Base-by-base conservation (phyloP, 2,888 invertebrate genomes). In the Zaprionus bogoriensis region DNA sequence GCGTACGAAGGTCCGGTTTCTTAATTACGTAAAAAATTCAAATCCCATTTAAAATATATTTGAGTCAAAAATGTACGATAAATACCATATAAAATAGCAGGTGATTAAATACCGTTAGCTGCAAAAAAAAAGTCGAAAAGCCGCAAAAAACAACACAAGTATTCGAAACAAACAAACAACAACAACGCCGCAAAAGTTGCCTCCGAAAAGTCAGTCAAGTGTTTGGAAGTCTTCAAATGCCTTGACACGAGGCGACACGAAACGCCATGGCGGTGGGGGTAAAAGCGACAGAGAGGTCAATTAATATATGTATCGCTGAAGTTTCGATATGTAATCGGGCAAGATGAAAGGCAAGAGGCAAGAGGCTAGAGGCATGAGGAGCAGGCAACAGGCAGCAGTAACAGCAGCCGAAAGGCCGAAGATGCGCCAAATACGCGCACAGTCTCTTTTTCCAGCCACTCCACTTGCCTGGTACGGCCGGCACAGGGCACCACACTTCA, bases 1-100 rank as follows among this genome's bases (percentile, higher is more conserved):
- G 30, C 22, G 14, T n/a, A 10, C 23, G 19, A 46, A 78, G 84
- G 86, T 80, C 80, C 80, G 80, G 80, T 87, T 87, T 63, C 62
- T 28, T 51, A 41, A 65, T 82, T 77, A 71, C 87, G 87, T 85
- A 82, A 85, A 78, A 62, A 67, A 46, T 44, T 48, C 64, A 51
- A 82, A 84, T 77, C 65, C 25, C 50, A 67, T 48, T 65, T 61
- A 50, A 79, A 84, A 65, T 44, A 62, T 64, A 65, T 81, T 78
- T 64, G 39, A 69, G 46, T 47, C 55, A 55, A 55, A 45, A 58
- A 63, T 48, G 42, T 30, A 57, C 20, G 23, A 57, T 17, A 61
- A 19, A 41, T 30, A 32, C 25, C 7, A 38, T 41, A 55, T 39
- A 52, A 54, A 30, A 52, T 50, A 54, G 41, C 58, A 52, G 38